phyloP scores from a whole-genome alignment of 1,140 invertebrate species.

The Grapholita molesta region DNA sequence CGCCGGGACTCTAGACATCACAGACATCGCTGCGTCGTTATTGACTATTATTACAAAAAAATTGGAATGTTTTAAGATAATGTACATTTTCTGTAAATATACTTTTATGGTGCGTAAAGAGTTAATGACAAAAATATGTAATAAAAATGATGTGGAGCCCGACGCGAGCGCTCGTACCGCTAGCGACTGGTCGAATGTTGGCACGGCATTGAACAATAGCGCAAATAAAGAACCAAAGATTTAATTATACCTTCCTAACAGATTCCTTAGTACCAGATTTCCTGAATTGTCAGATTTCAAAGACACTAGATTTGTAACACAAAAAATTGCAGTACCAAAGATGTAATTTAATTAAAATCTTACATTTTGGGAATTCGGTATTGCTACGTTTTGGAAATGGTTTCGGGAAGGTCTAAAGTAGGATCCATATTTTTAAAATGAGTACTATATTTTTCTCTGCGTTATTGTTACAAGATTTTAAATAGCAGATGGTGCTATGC shows the following conservation, averaged over 20 bases:
- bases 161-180: neutral
- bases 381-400: neutral
- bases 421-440: neutral
- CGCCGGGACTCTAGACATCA: neutral
- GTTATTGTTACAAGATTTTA: neutral
- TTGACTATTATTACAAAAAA: conserved; percentile 29
- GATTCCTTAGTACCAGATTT: neutral
- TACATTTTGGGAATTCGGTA: neutral
- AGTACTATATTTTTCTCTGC: neutral
- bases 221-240: neutral
- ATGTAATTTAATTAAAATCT: neutral
- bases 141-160: conserved; percentile 18
- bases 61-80: conserved; percentile 55
- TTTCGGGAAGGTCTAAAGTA: neutral
- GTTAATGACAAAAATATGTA: conserved; percentile 62
- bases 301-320: neutral
- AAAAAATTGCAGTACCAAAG: neutral
- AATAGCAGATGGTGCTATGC: conserved; percentile 18
- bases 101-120: conserved; percentile 54
- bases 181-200: neutral
- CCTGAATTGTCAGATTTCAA: neutral
- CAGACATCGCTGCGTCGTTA: neutral
- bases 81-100: conserved; percentile 63
- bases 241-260: neutral
- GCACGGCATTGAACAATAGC: neutral